Evolutionary conservation across 2,113 vertebrate genomes (phyloP).

Genomic region (Riparia riparia): DNA sequence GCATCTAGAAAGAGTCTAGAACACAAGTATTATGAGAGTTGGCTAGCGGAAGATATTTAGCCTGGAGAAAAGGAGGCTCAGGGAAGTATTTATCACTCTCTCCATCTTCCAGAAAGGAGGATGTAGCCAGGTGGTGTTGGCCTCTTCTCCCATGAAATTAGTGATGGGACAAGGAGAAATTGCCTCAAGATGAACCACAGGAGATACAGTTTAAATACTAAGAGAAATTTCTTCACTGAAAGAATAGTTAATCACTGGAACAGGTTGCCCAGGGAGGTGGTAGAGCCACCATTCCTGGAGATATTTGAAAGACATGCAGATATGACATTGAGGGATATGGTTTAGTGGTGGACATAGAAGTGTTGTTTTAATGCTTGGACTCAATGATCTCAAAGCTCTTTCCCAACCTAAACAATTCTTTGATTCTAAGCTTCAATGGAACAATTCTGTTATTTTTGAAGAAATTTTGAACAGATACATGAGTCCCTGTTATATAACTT

Average conservation of each 20-base stretch:
- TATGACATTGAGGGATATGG: rapidly evolving
- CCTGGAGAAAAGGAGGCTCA: neutral
- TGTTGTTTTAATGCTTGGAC: neutral
- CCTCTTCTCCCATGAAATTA: neutral
- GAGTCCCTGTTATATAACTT: neutral
- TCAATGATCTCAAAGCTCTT: neutral
- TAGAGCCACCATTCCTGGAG: neutral
- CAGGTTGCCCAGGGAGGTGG: neutral
- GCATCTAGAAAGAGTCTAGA: neutral
- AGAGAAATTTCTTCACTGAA: neutral
- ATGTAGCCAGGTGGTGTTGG: rapidly evolving
- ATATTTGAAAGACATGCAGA: neutral
- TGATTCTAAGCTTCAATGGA: neutral
- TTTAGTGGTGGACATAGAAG: neutral
- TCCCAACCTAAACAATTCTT: neutral
- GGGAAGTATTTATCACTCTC: rapidly evolving
- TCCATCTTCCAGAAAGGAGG: neutral
- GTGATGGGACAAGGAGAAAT: rapidly evolving
- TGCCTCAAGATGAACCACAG: rapidly evolving
- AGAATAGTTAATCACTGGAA: neutral
- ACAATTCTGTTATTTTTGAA: neutral
- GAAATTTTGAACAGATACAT: neutral
- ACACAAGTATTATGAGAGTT: neutral
- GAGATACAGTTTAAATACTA: neutral
- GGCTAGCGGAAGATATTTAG: rapidly evolving